Conservation (phyloP, 2,797 vertebrate genomes). For the Remorina albescens region DNA sequence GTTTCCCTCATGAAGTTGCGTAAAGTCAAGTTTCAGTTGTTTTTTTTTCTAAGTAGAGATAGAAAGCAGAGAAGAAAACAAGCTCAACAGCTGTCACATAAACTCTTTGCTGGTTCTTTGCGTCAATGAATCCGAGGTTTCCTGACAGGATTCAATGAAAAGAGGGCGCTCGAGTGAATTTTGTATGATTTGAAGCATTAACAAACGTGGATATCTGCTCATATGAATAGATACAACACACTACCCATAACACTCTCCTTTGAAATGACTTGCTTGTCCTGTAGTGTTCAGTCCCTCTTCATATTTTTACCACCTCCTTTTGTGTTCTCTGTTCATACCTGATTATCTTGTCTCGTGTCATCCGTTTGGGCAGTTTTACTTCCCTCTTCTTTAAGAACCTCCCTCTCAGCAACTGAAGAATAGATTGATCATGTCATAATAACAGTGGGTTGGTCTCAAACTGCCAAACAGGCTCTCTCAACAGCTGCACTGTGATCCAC, state of each 20-base stretch:
- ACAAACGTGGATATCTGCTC: slow-evolving; percentile 18
- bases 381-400: slow-evolving; percentile 52
- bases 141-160: not conserved
- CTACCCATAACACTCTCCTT: not conserved
- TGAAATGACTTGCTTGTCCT: slow-evolving; percentile 1
- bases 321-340: slow-evolving; percentile 18
- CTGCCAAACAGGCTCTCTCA: slow-evolving; percentile 67
- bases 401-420: slow-evolving; percentile 51
- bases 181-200: slow-evolving; percentile 21
- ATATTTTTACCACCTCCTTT: slow-evolving; percentile 17
- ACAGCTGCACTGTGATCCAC: slow-evolving; percentile 23
- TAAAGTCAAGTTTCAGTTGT: slow-evolving; percentile 3
- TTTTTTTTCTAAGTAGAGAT: not conserved
- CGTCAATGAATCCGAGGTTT: slow-evolving; percentile 46
- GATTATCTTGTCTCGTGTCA: slow-evolving; percentile 42
- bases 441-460: slow-evolving; percentile 65
- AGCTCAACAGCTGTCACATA: not conserved
- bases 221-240: not conserved
- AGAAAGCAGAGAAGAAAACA: slow-evolving; percentile 1
- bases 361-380: slow-evolving; percentile 58
- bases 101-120: not conserved
- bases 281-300: not conserved
- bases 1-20: slow-evolving; percentile 5
- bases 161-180: slow-evolving; percentile 8
- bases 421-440: slow-evolving; percentile 61